phyloP scores from a whole-genome alignment of 2,113 vertebrate genomes.

The Tetrax tetrax region DNA sequence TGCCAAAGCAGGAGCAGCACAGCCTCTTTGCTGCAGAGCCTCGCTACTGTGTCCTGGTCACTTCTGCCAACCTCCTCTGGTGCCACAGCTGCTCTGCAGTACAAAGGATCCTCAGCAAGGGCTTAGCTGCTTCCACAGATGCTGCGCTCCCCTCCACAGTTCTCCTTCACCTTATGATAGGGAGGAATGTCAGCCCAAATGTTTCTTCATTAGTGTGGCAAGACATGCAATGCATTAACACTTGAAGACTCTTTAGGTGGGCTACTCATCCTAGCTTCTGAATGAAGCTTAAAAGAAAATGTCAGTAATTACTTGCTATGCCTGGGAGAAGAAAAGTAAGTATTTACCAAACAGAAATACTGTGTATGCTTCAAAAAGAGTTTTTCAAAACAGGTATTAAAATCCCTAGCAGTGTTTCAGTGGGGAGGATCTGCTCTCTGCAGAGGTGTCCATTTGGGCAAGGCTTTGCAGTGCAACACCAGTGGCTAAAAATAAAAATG shows the following conservation, averaged over 20 bases:
- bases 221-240: not conserved
- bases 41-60: not conserved
- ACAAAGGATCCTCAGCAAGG: not conserved
- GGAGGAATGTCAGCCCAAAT: not conserved
- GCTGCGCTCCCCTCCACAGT: fast-evolving
- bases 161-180: not conserved
- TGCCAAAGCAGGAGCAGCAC: not conserved
- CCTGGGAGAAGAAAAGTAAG: not conserved
- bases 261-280: not conserved
- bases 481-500: not conserved
- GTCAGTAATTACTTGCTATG: not conserved
- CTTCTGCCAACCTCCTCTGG: not conserved
- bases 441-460: not conserved
- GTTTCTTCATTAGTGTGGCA: not conserved
- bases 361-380: not conserved
- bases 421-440: not conserved
- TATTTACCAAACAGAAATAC: not conserved
- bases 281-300: not conserved
- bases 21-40: fast-evolving
- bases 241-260: not conserved
- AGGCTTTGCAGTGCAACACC: not conserved
- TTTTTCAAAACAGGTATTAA: not conserved
- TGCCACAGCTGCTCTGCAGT: not conserved
- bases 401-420: not conserved
- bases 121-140: not conserved